Evolutionary conservation across 2,888 invertebrate genomes (phyloP), one percentile per base, ranked within the genome.

Genomic region (Rhodophaea formosa): DNA sequence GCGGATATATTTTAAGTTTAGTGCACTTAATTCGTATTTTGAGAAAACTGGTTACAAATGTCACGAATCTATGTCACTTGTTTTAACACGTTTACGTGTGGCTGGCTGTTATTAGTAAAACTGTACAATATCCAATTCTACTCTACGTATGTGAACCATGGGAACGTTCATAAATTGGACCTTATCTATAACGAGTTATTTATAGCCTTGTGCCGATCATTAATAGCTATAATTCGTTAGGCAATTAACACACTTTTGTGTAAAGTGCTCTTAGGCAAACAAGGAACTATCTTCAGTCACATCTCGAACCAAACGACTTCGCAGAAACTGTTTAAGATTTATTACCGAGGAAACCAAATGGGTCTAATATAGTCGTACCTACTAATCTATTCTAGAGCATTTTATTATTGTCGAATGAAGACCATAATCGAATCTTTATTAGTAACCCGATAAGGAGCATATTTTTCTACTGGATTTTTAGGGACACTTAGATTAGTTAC

Each of bases 111-210:
- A 29, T 17, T 29, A 47, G 10, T 35, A 3, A 35, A 51, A 32
- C 32, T 51, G 49, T 51, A 39, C 8, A 51, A 16, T 32, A 35
- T 39, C 51, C 35, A 12, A 16, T 39, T 51, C 15, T 30, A 39
- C 12, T 51, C 15, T 30, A 39, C 12, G n/a, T 12, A 46, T 23
- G 17, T 46, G 23, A 3, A 46, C 17, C 46, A 23, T 46, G 23
- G 17, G 46, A 46, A 46, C n/a, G 17, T 17, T 23, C 17, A 7
- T 17, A 45, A 17, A 17, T 16, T 45, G 17, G 16, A 45, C 17
- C 3, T 7, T 45, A 17, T 17, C 17, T 23, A 23, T 46, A 23
- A 23, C 23, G n/a, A 7, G 7, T 46, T 23, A 46, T 46, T 46
- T 46, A 46, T 46, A 12, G 23, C 46, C 3, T 17, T 23, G 3